These are phyloP conservation scores for Orycteropus afer DNA, from an alignment of 2,113 vertebrate species.

Conservation along the genomic window DNA sequence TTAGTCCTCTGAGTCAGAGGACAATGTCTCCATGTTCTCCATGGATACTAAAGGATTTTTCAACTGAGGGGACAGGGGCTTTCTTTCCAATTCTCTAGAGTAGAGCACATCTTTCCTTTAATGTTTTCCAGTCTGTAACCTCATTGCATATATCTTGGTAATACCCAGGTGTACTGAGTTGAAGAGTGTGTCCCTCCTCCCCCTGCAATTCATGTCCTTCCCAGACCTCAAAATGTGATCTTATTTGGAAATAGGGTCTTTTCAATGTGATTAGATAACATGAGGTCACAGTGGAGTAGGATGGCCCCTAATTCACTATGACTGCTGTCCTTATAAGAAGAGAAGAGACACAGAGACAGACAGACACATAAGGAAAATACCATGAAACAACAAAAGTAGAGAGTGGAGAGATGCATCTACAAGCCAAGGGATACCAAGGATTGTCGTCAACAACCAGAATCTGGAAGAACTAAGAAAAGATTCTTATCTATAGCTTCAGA, in stretches of 20 bases:
- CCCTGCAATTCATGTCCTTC: background rate
- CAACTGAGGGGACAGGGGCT: background rate
- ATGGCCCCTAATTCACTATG: background rate
- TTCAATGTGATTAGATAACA: background rate
- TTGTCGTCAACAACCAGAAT: background rate
- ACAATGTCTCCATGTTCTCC: background rate
- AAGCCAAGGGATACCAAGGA: background rate
- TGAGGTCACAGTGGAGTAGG: background rate
- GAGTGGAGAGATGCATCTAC: background rate
- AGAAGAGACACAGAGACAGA: background rate
- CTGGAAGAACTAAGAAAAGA: background rate
- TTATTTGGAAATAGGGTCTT: background rate
- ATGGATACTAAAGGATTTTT: background rate
- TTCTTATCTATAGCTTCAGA: background rate
- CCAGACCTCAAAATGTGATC: background rate
- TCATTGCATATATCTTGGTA: background rate
- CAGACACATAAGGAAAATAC: background rate
- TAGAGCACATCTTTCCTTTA: background rate
- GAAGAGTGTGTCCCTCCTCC: background rate
- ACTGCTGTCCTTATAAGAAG: background rate
- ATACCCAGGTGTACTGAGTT: background rate
- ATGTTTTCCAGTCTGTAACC: background rate
- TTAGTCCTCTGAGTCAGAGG: background rate
- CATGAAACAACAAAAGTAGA: background rate
- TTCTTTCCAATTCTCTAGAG: background rate